Evolutionary conservation across 2,113 vertebrate species (phyloP).

Genomic region (Psilopogon haemacephalus): DNA sequence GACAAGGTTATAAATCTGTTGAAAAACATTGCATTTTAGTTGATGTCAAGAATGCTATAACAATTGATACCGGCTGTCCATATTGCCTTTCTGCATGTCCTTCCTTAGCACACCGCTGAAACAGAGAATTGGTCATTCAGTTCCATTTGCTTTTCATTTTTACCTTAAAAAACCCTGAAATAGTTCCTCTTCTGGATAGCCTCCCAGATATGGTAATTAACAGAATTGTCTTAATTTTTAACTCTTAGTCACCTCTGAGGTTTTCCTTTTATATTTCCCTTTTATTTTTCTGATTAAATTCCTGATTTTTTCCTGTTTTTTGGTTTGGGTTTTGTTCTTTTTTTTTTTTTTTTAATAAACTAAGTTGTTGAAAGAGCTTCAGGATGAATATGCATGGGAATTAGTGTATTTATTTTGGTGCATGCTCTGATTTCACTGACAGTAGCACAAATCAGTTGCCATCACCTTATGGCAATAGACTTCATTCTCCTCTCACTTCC

Average conservation of each 20-base stretch:
- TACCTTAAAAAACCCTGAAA: neutral
- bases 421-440: neutral
- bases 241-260: neutral
- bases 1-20: neutral
- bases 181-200: neutral
- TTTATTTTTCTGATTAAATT: neutral
- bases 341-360: neutral
- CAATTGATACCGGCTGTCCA: neutral
- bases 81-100: neutral
- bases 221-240: neutral
- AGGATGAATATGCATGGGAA: neutral
- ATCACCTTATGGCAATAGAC: neutral
- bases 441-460: neutral
- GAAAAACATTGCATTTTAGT: neutral
- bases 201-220: neutral
- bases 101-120: neutral
- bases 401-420: neutral
- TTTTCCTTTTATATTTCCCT: neutral
- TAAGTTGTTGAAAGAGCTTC: neutral
- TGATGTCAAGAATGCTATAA: neutral
- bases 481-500: neutral
- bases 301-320: too few relatives aligned
- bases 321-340: too few relatives aligned
- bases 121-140: neutral
- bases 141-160: neutral